Conservation (phyloP, 2,113 vertebrate species). For the Seriola rivoliana region DNA sequence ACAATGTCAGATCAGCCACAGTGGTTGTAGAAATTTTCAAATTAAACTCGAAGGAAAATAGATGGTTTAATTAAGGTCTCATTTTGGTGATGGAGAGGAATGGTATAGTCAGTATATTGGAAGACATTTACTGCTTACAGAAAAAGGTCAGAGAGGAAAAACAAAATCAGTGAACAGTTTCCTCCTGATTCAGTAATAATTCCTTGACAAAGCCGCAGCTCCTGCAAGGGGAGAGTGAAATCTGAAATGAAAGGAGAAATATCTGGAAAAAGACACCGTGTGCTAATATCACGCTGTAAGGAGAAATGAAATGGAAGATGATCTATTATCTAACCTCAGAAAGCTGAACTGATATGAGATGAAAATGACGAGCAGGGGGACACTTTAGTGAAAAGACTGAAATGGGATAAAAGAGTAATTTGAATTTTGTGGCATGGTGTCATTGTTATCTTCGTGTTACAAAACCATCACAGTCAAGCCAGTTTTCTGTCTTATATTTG, state of each 20-base stretch:
- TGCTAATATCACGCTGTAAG: conserved; percentile 30
- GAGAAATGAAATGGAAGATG: conserved; percentile 55
- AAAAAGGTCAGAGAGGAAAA: not conserved
- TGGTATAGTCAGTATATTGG: not conserved
- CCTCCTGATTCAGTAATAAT: conserved; percentile 11
- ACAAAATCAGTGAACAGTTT: conserved; percentile 4
- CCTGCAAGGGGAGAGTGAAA: not conserved
- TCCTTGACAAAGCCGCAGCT: conserved; percentile 21
- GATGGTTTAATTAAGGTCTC: conserved; percentile 44
- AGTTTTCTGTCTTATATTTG: conserved; percentile 35
- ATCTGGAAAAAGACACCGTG: conserved; percentile 24
- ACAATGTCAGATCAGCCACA: conserved; percentile 36
- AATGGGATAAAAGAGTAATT: conserved; percentile 61
- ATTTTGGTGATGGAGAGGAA: conserved; percentile 30
- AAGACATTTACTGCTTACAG: conserved; percentile 9
- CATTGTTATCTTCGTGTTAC: conserved; percentile 55
- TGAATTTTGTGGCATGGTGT: conserved; percentile 35
- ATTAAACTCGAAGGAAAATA: conserved; percentile 43
- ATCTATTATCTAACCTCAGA: conserved; percentile 52
- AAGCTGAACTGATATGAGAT: conserved; percentile 46
- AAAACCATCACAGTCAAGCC: conserved; percentile 40
- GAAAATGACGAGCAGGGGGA: conserved; percentile 43
- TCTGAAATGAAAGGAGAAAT: conserved; percentile 22
- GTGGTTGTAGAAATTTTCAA: conserved; percentile 25
- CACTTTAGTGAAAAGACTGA: conserved; percentile 38